These are phyloP conservation scores for Procapra przewalskii DNA, from an alignment of 2,113 vertebrate species.

Conservation along the genomic window DNA sequence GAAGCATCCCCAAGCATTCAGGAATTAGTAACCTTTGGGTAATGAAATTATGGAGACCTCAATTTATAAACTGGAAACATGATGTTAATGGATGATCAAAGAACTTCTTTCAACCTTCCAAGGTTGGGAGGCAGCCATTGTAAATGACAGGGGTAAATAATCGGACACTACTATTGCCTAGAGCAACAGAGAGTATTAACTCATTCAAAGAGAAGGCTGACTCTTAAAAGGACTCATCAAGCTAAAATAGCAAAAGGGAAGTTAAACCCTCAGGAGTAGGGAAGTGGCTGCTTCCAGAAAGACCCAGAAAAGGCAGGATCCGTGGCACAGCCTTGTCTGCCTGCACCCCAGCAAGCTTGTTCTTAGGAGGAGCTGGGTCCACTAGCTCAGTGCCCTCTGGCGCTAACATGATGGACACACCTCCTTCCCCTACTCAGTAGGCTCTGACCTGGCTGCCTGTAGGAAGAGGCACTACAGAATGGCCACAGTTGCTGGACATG, in stretches of 20 bases:
- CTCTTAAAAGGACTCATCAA: not conserved
- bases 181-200: not conserved
- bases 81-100: not conserved
- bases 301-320: not conserved
- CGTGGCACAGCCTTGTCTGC: not conserved
- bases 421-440: not conserved
- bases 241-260: not conserved
- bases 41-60: not conserved
- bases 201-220: not conserved
- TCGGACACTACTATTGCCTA: not conserved
- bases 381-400: not conserved
- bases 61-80: not conserved
- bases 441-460: not conserved
- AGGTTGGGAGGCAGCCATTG: not conserved
- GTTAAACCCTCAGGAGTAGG: not conserved
- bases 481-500: not conserved
- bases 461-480: not conserved
- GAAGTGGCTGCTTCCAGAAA: not conserved
- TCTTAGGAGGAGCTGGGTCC: not conserved
- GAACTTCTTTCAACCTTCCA: not conserved
- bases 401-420: accelerated
- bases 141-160: not conserved
- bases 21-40: not conserved
- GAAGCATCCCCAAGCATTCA: not conserved
- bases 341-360: not conserved